Conservation (phyloP, 2,113 vertebrate species). For the Aramus guarauna region DNA sequence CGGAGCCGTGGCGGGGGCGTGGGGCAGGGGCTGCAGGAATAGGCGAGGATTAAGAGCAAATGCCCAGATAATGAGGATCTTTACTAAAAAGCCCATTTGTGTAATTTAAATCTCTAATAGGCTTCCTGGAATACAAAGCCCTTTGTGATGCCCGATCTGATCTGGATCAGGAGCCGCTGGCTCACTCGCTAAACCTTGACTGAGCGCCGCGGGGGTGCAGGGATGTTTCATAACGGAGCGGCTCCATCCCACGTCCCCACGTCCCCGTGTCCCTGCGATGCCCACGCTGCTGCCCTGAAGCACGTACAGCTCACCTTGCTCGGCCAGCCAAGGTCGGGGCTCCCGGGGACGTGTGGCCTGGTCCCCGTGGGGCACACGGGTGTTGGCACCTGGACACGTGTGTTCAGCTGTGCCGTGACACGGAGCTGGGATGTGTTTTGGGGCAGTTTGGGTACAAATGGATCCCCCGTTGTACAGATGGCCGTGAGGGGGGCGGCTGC, state of each 20-base stretch:
- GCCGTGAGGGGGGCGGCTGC: accelerated
- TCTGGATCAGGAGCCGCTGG: constrained; percentile 18
- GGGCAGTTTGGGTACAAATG: accelerated
- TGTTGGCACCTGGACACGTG: background rate
- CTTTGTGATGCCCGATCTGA: constrained; percentile 55
- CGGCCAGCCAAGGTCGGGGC: background rate
- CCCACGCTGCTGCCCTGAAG: background rate
- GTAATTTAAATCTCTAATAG: constrained; percentile 61
- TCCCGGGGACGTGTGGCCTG: background rate
- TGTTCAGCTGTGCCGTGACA: accelerated
- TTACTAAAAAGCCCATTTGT: constrained; percentile 60
- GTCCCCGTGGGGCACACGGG: background rate
- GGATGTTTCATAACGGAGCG: background rate
- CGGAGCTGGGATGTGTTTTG: accelerated
- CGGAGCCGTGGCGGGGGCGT: accelerated
- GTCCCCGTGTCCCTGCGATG: accelerated
- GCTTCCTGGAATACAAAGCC: constrained; percentile 68
- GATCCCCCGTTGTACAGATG: background rate
- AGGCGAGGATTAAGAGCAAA: constrained; percentile 50
- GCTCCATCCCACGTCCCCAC: background rate
- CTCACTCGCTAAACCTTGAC: background rate
- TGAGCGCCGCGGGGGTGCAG: background rate
- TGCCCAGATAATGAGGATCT: constrained; percentile 63
- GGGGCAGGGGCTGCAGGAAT: background rate
- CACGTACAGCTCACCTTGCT: background rate